phyloP scores from a whole-genome alignment of 2,888 invertebrate genomes.

The Dolichomitus sp. region DNA sequence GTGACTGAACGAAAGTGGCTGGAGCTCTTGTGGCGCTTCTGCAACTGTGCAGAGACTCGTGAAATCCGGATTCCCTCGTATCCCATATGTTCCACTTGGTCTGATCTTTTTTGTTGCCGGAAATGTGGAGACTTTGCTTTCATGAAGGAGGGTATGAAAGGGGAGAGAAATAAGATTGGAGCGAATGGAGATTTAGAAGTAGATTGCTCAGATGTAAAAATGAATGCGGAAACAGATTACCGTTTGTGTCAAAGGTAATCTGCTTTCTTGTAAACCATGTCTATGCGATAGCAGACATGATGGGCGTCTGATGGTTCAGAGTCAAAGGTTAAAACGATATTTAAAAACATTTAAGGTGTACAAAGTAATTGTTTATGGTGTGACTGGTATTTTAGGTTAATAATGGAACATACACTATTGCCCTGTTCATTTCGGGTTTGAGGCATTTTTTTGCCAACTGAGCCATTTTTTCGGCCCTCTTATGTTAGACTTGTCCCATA shows the following conservation, averaged over 20 bases:
- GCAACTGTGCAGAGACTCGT: slow-evolving; percentile 43
- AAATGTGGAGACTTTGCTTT: background rate
- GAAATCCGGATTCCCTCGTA: slow-evolving; percentile 49
- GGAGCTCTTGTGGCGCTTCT: slow-evolving; percentile 30
- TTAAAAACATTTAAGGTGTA: too few species aligned
- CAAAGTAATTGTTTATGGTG: too few species aligned
- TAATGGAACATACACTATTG: too few species aligned
- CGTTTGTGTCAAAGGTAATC: background rate
- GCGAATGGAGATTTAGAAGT: slow-evolving; percentile 14
- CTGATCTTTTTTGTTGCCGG: slow-evolving; percentile 17
- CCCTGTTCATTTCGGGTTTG: too few species aligned
- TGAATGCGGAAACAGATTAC: background rate
- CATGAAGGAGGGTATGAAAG: background rate
- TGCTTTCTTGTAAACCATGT: too few species aligned
- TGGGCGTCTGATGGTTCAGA: too few species aligned
- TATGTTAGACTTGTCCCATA: too few species aligned
- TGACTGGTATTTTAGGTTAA: too few species aligned
- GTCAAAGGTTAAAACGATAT: too few species aligned
- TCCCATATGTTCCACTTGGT: slow-evolving; percentile 56
- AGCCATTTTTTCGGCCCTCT: too few species aligned
- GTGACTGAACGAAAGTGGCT: slow-evolving; percentile 38
- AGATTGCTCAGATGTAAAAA: background rate
- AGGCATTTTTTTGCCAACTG: too few species aligned
- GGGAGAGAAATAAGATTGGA: slow-evolving; percentile 35
- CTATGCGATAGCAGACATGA: too few species aligned